phyloP scores from a whole-genome alignment of 92 coral and sea anemone species.

The Pocillopora grandis region DNA sequence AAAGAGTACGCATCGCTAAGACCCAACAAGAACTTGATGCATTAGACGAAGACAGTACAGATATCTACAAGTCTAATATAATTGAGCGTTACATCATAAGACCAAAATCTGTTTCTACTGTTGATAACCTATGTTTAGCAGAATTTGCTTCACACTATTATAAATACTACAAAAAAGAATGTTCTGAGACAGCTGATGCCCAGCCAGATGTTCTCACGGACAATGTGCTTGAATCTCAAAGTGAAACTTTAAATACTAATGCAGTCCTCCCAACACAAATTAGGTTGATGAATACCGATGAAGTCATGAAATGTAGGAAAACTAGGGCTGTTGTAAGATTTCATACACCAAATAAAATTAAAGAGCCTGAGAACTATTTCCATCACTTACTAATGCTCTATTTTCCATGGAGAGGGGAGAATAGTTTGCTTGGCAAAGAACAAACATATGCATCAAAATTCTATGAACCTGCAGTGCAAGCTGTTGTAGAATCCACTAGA shows the following conservation, averaged over 20 bases:
- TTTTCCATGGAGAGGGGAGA: no score
- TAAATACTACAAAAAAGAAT: conserved; percentile 9
- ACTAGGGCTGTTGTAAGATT: no score
- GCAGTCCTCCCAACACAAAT: background rate
- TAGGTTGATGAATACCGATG: no score
- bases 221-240: conserved; percentile 12
- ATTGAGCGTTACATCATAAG: conserved; percentile 31
- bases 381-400: no score
- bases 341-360: no score
- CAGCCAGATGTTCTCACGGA: conserved; percentile 35
- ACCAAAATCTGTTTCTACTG: conserved; percentile 16
- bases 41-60: conserved; percentile 38
- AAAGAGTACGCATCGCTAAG: conserved; percentile 38
- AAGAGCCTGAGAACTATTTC: no score
- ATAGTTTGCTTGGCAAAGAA: no score
- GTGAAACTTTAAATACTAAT: no score
- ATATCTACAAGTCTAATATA: conserved; percentile 48
- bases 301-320: no score
- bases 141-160: conserved; percentile 31
- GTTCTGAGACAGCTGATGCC: conserved; percentile 33
- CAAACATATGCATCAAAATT: no score
- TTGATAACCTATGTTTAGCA: conserved; percentile 46
- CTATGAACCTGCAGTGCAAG: no score
- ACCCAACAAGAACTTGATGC: background rate
- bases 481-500: no score